phyloP scores from a whole-genome alignment of 92 coral and sea anemone genomes.

The Montipora capitata region DNA sequence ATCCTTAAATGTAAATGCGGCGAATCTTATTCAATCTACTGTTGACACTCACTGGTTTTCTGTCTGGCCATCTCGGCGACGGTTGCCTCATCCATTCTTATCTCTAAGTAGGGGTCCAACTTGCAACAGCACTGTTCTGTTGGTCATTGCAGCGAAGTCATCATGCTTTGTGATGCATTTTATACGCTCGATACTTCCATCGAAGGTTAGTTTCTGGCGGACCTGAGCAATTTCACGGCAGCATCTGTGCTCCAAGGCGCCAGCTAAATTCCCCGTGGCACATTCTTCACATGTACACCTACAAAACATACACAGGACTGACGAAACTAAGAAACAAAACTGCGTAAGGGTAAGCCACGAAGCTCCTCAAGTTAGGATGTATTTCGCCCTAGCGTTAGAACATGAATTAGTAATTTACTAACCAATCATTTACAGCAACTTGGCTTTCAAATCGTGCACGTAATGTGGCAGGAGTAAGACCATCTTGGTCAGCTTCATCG shows the following conservation, averaged over 20 bases:
- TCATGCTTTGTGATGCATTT: slow-evolving; percentile 15
- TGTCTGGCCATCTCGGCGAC: no score
- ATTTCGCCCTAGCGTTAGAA: no score
- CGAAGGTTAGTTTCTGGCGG: no score
- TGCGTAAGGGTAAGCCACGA: no score
- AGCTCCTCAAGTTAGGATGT: no score
- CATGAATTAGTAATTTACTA: no score
- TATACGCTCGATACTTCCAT: neutral
- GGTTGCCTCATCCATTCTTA: neutral
- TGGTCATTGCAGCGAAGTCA: slow-evolving; percentile 9
- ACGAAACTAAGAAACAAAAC: no score
- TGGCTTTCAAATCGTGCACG: neutral
- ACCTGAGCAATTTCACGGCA: neutral
- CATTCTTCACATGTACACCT: slow-evolving; percentile 22
- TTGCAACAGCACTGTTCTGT: slow-evolving; percentile 12
- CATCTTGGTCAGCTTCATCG: slow-evolving; percentile 13
- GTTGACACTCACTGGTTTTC: neutral
- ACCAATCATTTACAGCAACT: slow-evolving; percentile 10
- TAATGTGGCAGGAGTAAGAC: slow-evolving; percentile 6
- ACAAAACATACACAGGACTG: neutral
- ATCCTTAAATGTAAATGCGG: no score
- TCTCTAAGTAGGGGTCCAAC: slow-evolving; percentile 11
- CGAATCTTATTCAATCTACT: no score
- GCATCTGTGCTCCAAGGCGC: slow-evolving; percentile 15
- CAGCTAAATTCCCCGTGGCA: neutral